A percentile compares a stretch with the other conserved stretches of the same genome.
phyloP scores from a whole-genome alignment of 1,140 invertebrate species.

The Dreissena rostriformis region DNA sequence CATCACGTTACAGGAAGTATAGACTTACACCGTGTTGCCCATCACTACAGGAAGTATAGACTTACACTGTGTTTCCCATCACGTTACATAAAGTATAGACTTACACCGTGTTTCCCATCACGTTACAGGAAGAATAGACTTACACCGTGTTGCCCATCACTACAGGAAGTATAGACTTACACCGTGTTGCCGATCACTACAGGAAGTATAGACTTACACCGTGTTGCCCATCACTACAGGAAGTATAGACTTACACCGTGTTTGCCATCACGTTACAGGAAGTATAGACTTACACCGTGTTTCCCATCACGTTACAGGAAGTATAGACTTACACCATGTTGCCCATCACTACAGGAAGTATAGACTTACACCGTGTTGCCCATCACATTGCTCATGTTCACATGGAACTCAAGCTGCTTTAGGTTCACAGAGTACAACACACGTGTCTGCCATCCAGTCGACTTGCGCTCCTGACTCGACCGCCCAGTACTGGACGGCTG shows the following conservation, averaged over 20 bases:
- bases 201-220: conserved; percentile 84
- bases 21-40: conserved; percentile 93
- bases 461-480: conserved; percentile 42
- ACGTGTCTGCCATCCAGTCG: conserved; percentile 92
- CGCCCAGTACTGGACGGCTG: not conserved
- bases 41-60: conserved; percentile 88
- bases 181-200: conserved; percentile 98
- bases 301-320: conserved; percentile 96
- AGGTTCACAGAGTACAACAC: conserved; percentile 98
- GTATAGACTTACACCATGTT: conserved; percentile 90
- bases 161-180: conserved; percentile 83
- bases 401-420: conserved; percentile 96
- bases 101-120: conserved; percentile 97
- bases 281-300: conserved; percentile 88
- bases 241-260: conserved; percentile 86
- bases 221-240: conserved; percentile 96
- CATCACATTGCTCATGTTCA: conserved; percentile 99
- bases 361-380: conserved; percentile 92
- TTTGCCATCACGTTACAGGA: conserved; percentile 97
- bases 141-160: conserved; percentile 98
- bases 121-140: conserved; percentile 87
- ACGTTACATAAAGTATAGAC: conserved; percentile 89
- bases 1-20: conserved; percentile 93
- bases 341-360: conserved; percentile 94
- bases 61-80: conserved; percentile 96